phyloP scores from a whole-genome alignment of 2,797 vertebrate species.

The Mormyrops boulengeri region DNA sequence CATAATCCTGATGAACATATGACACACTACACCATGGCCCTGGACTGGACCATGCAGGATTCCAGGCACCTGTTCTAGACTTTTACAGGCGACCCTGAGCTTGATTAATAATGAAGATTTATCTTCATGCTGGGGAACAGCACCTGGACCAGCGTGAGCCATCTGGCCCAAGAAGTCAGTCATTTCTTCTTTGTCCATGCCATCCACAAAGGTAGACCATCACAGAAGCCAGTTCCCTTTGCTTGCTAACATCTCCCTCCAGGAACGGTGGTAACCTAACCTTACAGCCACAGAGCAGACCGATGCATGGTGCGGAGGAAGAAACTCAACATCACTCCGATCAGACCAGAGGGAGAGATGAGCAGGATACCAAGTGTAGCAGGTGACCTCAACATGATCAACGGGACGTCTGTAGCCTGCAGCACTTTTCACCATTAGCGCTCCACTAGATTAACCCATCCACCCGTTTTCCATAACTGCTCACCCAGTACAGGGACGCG shows the following conservation, averaged over 20 bases:
- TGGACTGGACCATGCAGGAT: background rate
- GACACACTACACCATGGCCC: background rate
- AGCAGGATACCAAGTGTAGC: background rate
- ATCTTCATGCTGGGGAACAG: background rate
- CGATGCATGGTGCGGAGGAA: background rate
- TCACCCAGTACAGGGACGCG: background rate
- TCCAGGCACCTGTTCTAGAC: background rate
- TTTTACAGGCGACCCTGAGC: background rate
- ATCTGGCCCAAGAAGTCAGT: background rate
- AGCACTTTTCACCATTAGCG: background rate
- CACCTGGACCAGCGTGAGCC: background rate
- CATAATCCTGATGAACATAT: background rate
- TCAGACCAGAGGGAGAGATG: background rate
- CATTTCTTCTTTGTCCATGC: background rate
- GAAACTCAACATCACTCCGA: background rate
- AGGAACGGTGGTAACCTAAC: background rate
- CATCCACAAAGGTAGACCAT: background rate
- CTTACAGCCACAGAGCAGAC: background rate
- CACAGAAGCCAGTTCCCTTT: background rate
- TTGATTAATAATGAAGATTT: background rate
- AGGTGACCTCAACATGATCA: background rate
- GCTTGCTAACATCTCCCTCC: background rate
- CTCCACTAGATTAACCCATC: background rate
- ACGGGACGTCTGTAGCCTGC: background rate
- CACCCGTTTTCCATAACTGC: background rate